Conservation (phyloP, 2,888 invertebrate genomes). For the Digitonthophagus gazella region DNA sequence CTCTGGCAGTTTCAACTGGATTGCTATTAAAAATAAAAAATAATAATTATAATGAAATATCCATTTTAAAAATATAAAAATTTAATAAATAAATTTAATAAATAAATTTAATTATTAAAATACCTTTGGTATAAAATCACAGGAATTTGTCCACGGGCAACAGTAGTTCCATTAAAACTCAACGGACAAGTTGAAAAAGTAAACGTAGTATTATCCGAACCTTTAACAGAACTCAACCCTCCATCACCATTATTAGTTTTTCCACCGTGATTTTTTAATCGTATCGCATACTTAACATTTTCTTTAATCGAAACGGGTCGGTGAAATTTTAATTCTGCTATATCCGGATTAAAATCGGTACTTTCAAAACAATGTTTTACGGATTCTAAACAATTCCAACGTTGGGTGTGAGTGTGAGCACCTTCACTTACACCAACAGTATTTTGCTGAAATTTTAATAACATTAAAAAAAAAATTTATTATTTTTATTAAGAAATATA, state of each 20-base stretch:
- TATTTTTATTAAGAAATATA: constrained; percentile 37
- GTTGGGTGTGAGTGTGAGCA: constrained; percentile 61
- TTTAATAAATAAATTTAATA: neutral
- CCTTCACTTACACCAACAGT: constrained; percentile 52
- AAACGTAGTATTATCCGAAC: constrained; percentile 90
- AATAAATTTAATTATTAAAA: too few species aligned
- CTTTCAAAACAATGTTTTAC: constrained; percentile 81
- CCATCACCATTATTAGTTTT: constrained; percentile 94
- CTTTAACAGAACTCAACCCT: constrained; percentile 82
- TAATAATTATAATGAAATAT: neutral
- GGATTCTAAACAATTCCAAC: constrained; percentile 87
- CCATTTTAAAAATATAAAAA: neutral
- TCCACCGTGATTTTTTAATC: constrained; percentile 86
- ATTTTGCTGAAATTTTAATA: constrained; percentile 33
- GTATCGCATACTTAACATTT: constrained; percentile 82
- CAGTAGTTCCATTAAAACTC: constrained; percentile 95
- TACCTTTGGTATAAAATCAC: constrained; percentile 86
- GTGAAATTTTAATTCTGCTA: constrained; percentile 88
- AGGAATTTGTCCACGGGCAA: constrained; percentile 92
- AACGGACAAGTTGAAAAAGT: constrained; percentile 87
- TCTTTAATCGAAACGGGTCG: constrained; percentile 86
- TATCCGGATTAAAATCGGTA: constrained; percentile 83
- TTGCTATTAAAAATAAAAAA: constrained; percentile 40
- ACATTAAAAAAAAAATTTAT: neutral
- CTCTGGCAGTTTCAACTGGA: constrained; percentile 47